Conservation (phyloP, 2,888 invertebrate species). For the Eutolmus rufibarbis region DNA sequence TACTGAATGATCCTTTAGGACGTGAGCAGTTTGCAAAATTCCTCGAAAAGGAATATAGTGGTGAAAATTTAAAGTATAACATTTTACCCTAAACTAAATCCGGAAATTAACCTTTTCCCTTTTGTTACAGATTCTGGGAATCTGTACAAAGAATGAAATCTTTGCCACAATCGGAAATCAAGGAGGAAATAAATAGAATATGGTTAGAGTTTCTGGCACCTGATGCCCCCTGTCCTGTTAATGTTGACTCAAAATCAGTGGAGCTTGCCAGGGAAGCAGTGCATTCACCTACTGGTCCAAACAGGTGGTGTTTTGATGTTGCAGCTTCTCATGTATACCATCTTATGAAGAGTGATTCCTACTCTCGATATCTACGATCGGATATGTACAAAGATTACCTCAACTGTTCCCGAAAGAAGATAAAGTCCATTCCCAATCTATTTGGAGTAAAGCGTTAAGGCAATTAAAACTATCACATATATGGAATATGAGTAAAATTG, state of each 20-base stretch:
- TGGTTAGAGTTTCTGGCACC: constrained; percentile 93
- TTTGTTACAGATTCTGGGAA: constrained; percentile 83
- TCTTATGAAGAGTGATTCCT: constrained; percentile 99
- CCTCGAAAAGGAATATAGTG: constrained; percentile 97
- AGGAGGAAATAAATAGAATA: constrained; percentile 81
- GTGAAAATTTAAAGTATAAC: constrained; percentile 94
- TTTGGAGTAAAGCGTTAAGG: constrained; percentile 63
- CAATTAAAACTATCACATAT: neutral
- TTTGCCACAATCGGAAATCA: constrained; percentile 84
- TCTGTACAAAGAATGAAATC: constrained; percentile 92
- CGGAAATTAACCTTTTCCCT: neutral
- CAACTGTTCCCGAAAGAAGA: constrained; percentile 96
- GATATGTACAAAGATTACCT: constrained; percentile 98
- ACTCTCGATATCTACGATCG: constrained; percentile 95
- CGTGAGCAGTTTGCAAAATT: constrained; percentile 95
- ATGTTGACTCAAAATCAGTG: constrained; percentile 92
- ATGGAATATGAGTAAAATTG: neutral
- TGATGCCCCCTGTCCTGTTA: constrained; percentile 95
- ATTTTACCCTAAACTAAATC: neutral
- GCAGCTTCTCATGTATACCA: constrained; percentile 99
- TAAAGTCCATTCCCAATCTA: constrained; percentile 66
- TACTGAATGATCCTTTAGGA: constrained; percentile 93
- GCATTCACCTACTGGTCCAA: constrained; percentile 70
- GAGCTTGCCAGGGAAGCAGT: constrained; percentile 84
- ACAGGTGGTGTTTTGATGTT: constrained; percentile 95